Percentiles rank a stretch among this genome's conserved stretches.
phyloP scores from a whole-genome alignment of 2,113 vertebrate genomes.

The Pachyramphus minor region DNA sequence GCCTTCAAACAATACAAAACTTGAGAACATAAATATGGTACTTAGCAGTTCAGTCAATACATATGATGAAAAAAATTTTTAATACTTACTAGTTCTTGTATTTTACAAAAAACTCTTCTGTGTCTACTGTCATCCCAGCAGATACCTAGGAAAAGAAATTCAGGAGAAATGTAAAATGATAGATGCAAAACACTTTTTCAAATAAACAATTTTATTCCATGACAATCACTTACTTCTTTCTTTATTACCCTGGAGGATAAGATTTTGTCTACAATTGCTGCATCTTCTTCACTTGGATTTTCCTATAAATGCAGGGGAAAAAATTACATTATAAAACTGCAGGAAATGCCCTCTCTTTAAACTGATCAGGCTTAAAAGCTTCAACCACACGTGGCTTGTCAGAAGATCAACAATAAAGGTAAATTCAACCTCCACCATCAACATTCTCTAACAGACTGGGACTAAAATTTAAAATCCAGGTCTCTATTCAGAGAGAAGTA shows the following conservation, averaged over 20 bases:
- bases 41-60: not conserved
- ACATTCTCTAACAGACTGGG: not conserved
- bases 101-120: slow-evolving; percentile 97
- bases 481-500: not conserved
- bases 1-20: not conserved
- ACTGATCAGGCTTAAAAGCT: not conserved
- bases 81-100: slow-evolving; percentile 98
- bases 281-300: slow-evolving; percentile 97
- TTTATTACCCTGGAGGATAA: slow-evolving; percentile 89
- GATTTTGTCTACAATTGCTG: slow-evolving; percentile 98
- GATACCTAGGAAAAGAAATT: slow-evolving; percentile 78
- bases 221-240: slow-evolving; percentile 86
- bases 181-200: not conserved
- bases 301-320: slow-evolving; percentile 73
- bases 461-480: not conserved
- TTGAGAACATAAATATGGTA: not conserved
- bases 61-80: not conserved
- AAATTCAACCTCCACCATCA: not conserved
- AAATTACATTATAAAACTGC: not conserved
- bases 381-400: not conserved
- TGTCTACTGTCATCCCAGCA: slow-evolving; percentile 86
- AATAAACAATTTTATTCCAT: not conserved
- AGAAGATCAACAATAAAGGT: not conserved
- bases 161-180: not conserved
- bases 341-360: not conserved